phyloP scores from a whole-genome alignment of 2,888 invertebrate genomes.

The Zeuzera pyrina region DNA sequence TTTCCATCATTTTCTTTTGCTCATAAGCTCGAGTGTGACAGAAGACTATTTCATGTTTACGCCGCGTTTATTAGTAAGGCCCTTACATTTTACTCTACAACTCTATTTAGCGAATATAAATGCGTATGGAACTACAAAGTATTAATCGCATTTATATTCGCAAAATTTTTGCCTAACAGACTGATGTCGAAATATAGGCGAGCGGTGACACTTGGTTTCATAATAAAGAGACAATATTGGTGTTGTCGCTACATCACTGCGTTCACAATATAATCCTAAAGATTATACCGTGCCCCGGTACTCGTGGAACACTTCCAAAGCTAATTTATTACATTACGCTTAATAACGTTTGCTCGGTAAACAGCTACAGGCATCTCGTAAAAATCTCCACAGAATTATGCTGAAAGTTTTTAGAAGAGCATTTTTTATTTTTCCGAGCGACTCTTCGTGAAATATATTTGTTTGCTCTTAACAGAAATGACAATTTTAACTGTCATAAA shows the following conservation, averaged over 20 bases:
- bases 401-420: constrained; percentile 22
- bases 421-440: too few species aligned
- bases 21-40: too few species aligned
- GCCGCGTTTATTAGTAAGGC: too few species aligned
- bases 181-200: background rate
- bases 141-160: background rate
- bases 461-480: too few species aligned
- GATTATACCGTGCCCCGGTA: constrained; percentile 13
- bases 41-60: too few species aligned
- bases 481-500: too few species aligned
- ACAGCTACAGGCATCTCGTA: constrained; percentile 24
- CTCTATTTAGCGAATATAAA: too few species aligned
- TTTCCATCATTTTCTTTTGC: too few species aligned
- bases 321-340: constrained; percentile 9
- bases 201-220: too few species aligned
- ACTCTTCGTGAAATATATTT: too few species aligned
- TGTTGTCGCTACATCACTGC: constrained; percentile 9
- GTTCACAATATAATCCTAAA: constrained; percentile 16
- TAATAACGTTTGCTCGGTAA: constrained; percentile 26
- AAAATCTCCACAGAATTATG: constrained; percentile 28
- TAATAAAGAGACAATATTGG: constrained; percentile 1
- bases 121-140: background rate
- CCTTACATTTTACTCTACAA: too few species aligned
- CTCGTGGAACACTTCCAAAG: constrained; percentile 5
- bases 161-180: background rate